Conservation (phyloP, 2,888 invertebrate species). For the Microctonus hyperodae region DNA sequence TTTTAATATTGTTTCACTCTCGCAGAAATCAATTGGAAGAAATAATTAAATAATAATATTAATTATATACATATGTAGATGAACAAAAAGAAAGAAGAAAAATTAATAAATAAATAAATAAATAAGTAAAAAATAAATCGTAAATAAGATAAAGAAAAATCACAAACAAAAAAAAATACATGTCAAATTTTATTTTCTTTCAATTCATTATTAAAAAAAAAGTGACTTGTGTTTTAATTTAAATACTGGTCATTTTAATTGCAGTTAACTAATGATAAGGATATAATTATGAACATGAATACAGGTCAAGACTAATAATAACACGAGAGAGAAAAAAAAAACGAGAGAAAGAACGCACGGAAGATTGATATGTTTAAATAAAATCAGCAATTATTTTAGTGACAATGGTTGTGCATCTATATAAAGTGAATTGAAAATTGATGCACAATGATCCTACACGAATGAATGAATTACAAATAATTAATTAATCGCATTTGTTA, state of each 20-base stretch:
- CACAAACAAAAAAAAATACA: slow-evolving; percentile 12
- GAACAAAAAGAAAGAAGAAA: neutral
- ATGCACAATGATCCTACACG: slow-evolving; percentile 22
- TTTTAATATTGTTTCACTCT: slow-evolving; percentile 23
- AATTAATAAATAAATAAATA: neutral
- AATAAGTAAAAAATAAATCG: neutral
- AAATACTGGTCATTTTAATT: slow-evolving; percentile 36
- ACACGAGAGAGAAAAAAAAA: slow-evolving; percentile 12
- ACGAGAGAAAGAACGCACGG: neutral
- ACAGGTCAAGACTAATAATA: slow-evolving; percentile 32
- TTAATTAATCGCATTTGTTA: neutral
- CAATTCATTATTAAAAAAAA: slow-evolving; percentile 28
- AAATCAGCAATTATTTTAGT: slow-evolving; percentile 3
- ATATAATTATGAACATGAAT: slow-evolving; percentile 32
- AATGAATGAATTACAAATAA: slow-evolving; percentile 16
- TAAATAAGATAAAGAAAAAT: slow-evolving; percentile 12
- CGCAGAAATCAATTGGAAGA: slow-evolving; percentile 8
- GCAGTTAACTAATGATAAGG: slow-evolving; percentile 35
- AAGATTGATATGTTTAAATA: slow-evolving; percentile 4
- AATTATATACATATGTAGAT: neutral
- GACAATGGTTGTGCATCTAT: neutral
- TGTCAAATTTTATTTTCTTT: slow-evolving; percentile 33
- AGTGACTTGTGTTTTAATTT: slow-evolving; percentile 44
- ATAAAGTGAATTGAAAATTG: slow-evolving; percentile 11
- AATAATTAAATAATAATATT: slow-evolving; percentile 1